These are phyloP conservation scores for Pangasius larnaudii DNA, from an alignment of 2,797 vertebrate genomes.

Conservation along the genomic window DNA sequence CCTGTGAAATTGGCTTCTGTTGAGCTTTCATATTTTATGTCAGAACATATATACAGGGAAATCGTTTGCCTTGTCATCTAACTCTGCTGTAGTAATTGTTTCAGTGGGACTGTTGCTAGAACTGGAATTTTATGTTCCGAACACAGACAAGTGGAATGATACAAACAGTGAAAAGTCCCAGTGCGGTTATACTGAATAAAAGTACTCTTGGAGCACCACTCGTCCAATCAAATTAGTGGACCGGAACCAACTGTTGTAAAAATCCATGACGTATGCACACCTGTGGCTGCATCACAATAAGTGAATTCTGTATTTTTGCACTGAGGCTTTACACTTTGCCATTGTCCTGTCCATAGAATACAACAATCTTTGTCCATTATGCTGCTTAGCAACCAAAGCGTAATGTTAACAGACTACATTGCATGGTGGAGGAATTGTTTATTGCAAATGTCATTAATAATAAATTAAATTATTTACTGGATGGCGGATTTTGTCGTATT, in stretches of 20 bases:
- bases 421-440: neutral
- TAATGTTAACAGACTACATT: neutral
- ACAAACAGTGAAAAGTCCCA: neutral
- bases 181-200: neutral
- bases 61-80: neutral
- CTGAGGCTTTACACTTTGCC: neutral
- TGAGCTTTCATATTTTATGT: neutral
- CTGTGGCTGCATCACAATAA: neutral
- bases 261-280: neutral
- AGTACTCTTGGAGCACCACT: neutral
- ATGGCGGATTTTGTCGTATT: neutral
- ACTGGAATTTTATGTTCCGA: neutral
- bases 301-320: neutral
- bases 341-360: neutral
- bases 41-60: neutral
- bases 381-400: neutral
- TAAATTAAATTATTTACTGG: neutral
- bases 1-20: neutral
- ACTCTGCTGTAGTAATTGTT: neutral
- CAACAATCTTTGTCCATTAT: neutral
- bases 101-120: neutral
- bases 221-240: neutral
- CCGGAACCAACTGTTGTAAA: neutral
- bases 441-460: neutral
- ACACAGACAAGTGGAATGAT: neutral